Base-by-base conservation (phyloP, 2,888 invertebrate species). In the Oxystoma pomonae region DNA sequence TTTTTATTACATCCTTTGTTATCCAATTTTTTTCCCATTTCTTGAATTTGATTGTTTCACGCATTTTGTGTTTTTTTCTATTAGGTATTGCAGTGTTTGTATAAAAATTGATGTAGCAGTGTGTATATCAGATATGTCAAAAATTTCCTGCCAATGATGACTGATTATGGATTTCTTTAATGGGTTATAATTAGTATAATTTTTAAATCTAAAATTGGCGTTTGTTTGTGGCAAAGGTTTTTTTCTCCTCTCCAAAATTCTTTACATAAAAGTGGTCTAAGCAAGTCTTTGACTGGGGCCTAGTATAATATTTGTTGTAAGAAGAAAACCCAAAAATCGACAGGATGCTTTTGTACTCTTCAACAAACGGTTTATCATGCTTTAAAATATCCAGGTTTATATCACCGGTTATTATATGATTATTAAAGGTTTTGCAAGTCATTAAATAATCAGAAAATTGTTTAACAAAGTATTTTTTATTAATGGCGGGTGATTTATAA, bases 1-100 rank as follows among this genome's bases (percentile, higher is more conserved):
- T 16, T 7, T 57, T 17, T 17, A 57, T 5, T 16, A 57, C 5
- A 7, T 3, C 18, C 7, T 57, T 57, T 57, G 57, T 57, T 17
- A 57, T 57, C 57, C 57, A 57, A 19, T 57, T 57, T 57, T 22
- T 57, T 57, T 57, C 3, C 20, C 20, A 57, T 57, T 57, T 20
- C 18, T 57, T 3, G 57, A 12, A 20, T 57, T 57, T 3, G 5
- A 7, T 22, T 20, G 20, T 20, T 7, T 22, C 3, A 57, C 18
- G 9, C 9, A 12, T 57, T 20, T n/a, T 20, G 57, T 57, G n/a
- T 57, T 57, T 12, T 57, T 17, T 12, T 19, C n/a, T 3, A 17
- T 12, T n/a, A 57, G 20, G 5, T 20, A n/a, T 22, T 57, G 3
- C 5, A 57, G 3, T n/a, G 3, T 57, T 7, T 57, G 3, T 12